Conservation (phyloP, 2,888 invertebrate species). For the Leptinotarsa tumamoca region DNA sequence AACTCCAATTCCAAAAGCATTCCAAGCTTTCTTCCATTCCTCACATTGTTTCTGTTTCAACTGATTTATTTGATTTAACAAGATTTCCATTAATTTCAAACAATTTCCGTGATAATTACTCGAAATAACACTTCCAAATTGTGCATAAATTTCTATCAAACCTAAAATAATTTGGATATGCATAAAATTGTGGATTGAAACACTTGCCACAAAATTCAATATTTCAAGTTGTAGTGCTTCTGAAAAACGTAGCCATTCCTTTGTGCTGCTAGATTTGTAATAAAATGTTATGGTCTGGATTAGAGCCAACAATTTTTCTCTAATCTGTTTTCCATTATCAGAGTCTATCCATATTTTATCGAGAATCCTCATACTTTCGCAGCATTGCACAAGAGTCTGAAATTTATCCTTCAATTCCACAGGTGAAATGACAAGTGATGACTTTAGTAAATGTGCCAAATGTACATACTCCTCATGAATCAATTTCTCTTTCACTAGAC, state of each 20-base stretch:
- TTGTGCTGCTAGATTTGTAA: conserved; percentile 29
- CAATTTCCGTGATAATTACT: conserved; percentile 31
- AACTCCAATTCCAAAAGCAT: conserved; percentile 38
- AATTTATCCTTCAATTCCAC: conserved; percentile 26
- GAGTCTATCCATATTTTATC: conserved; percentile 8
- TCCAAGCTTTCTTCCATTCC: conserved; percentile 47
- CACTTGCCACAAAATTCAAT: conserved; percentile 29
- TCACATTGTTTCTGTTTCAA: conserved; percentile 46
- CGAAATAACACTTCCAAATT: conserved; percentile 18
- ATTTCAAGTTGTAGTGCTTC: conserved; percentile 30
- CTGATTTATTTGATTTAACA: conserved; percentile 40
- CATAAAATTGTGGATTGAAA: conserved; percentile 6
- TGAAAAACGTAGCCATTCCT: conserved; percentile 32
- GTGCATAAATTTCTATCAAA: conserved; percentile 31
- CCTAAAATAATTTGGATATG: conserved; percentile 12
- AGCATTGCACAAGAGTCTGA: conserved; percentile 29
- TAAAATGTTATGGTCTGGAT: conserved; percentile 29
- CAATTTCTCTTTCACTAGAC: conserved; percentile 22
- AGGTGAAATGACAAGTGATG: conserved; percentile 38
- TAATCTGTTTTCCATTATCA: conserved; percentile 24
- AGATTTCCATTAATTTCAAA: conserved; percentile 36
- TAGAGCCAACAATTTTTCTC: conserved; percentile 30
- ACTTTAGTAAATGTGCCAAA: conserved; percentile 33
- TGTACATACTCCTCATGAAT: conserved; percentile 31
- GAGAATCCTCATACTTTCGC: conserved; percentile 29